Evolutionary conservation across 2,888 invertebrate genomes (phyloP).

Genomic region (Troides helena): DNA sequence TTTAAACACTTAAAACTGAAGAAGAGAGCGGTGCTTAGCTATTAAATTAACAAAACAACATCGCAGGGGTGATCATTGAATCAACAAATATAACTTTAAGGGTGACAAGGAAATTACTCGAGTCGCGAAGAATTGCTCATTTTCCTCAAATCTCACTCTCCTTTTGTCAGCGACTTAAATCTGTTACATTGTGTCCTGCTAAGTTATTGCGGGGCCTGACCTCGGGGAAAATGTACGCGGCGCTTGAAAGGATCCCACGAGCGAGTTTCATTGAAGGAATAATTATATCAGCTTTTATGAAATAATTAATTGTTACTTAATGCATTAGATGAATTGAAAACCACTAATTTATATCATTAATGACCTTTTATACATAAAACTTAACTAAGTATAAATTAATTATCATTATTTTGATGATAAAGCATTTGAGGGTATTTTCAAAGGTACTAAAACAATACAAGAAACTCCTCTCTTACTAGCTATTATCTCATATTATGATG

Average conservation of each 20-base stretch:
- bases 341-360: too few species aligned
- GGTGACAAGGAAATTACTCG: conserved; percentile 50
- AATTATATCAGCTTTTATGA: conserved; percentile 3
- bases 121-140: conserved; percentile 68
- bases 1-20: conserved; percentile 20
- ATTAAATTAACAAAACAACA: conserved; percentile 43
- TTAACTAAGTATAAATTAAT: too few species aligned
- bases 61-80: conserved; percentile 35
- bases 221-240: conserved; percentile 29
- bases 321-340: too few species aligned
- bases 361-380: too few species aligned
- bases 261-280: conserved; percentile 17
- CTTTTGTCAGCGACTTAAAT: conserved; percentile 58
- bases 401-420: too few species aligned
- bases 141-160: conserved; percentile 58
- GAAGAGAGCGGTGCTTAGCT: conserved; percentile 43
- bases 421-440: too few species aligned
- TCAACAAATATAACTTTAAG: conserved; percentile 37
- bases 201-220: conserved; percentile 43
- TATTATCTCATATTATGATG: too few species aligned
- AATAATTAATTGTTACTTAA: neutral
- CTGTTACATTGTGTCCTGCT: conserved; percentile 52
- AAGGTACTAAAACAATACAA: too few species aligned
- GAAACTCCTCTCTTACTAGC: too few species aligned
- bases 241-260: conserved; percentile 14